Conservation (phyloP, 1,140 invertebrate species). For the Wiebesia pumilae region DNA sequence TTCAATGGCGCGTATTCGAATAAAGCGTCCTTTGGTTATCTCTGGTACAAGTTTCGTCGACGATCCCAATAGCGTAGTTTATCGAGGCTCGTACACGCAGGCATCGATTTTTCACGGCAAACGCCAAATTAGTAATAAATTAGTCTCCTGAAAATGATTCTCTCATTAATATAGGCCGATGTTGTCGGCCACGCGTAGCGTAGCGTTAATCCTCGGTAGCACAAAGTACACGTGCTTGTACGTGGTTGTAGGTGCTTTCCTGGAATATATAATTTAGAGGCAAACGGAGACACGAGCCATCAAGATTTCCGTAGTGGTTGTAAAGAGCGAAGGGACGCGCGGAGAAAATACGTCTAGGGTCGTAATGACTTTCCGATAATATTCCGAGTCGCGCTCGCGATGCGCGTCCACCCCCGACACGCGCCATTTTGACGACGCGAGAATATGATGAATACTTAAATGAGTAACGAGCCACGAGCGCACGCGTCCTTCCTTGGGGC, state of each 20-base stretch:
- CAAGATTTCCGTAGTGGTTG: not conserved
- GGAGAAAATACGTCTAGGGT: not conserved
- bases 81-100: not conserved
- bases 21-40: not conserved
- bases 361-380: conserved; percentile 45
- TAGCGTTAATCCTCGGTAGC: not conserved
- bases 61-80: not conserved
- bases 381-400: not conserved
- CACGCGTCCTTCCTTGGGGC: conserved; percentile 26
- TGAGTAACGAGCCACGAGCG: conserved; percentile 52
- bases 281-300: not conserved
- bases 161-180: not conserved
- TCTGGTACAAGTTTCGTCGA: not conserved
- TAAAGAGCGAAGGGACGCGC: too few relatives aligned
- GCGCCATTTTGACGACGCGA: conserved; percentile 28
- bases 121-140: not conserved
- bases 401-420: not conserved
- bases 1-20: not conserved
- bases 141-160: conserved; percentile 9
- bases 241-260: not conserved
- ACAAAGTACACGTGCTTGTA: not conserved
- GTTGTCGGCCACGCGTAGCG: not conserved
- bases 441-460: conserved; percentile 54
- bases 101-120: not conserved
- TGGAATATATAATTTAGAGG: not conserved